A percentile compares a stretch with the other conserved stretches of the same genome.
Evolutionary conservation across 2,797 vertebrate species (phyloP).

Genomic region (Pogonophryne albipinna): DNA sequence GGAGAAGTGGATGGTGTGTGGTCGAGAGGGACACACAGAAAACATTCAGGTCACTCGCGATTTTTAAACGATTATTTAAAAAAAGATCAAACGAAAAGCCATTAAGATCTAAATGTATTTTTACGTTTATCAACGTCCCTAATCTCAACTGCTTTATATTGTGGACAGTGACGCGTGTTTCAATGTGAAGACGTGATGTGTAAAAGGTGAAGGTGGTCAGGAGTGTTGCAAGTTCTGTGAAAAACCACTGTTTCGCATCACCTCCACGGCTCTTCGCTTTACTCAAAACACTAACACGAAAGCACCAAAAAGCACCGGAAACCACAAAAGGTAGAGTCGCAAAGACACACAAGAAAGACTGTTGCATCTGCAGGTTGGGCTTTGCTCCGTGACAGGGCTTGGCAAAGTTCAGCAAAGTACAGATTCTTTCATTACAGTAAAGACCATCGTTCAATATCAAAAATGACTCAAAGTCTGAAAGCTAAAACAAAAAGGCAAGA

Average conservation of each 20-base stretch:
- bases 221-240: constrained; percentile 54
- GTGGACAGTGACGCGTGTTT: not conserved
- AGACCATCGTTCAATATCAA: not conserved
- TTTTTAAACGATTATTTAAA: not conserved
- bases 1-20: constrained; percentile 19
- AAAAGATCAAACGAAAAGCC: not conserved
- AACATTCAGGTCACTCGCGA: not conserved
- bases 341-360: constrained; percentile 30
- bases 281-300: constrained; percentile 43
- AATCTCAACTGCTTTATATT: not conserved
- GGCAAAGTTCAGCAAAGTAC: constrained; percentile 5
- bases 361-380: constrained; percentile 46
- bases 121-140: not conserved
- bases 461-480: not conserved
- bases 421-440: not conserved
- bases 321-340: constrained; percentile 61
- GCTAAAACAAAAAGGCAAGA: not conserved
- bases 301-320: constrained; percentile 68
- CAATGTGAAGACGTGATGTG: not conserved
- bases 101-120: not conserved
- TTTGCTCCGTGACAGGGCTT: not conserved
- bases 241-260: constrained; percentile 55
- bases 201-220: not conserved
- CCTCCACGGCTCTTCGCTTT: constrained; percentile 20
- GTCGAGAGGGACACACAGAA: constrained; percentile 12